phyloP scores from a whole-genome alignment of 2,797 vertebrate species.

The Botia almorhae region DNA sequence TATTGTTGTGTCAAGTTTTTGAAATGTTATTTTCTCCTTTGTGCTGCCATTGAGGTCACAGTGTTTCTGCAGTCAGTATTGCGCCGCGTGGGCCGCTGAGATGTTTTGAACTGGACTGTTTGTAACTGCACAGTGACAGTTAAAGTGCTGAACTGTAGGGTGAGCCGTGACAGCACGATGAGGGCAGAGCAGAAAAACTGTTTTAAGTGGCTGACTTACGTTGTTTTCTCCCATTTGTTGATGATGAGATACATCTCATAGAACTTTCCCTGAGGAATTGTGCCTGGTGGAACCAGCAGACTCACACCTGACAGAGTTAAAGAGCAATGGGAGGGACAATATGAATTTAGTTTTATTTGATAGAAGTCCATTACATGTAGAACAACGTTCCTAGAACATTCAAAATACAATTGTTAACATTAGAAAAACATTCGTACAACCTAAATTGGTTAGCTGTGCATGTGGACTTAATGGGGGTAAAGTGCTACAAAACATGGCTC shows the following conservation, averaged over 20 bases:
- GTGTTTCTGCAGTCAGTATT: constrained; percentile 51
- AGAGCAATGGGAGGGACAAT: constrained; percentile 3
- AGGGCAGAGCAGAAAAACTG: background rate
- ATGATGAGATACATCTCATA: constrained; percentile 99
- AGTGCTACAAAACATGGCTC: too few species aligned
- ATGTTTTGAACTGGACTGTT: constrained; percentile 46
- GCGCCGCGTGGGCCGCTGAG: constrained; percentile 16
- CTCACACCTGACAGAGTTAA: constrained; percentile 84
- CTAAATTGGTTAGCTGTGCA: too few species aligned
- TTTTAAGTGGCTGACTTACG: constrained; percentile 82
- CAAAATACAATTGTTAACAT: too few species aligned
- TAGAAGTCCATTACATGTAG: background rate
- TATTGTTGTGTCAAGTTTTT: constrained; percentile 18
- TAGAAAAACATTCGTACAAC: too few species aligned
- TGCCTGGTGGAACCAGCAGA: constrained; percentile 93
- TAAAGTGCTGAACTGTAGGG: constrained; percentile 24
- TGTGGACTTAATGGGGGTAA: too few species aligned
- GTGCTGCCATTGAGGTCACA: constrained; percentile 43
- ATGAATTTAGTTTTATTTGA: constrained; percentile 23
- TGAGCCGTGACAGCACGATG: constrained; percentile 34
- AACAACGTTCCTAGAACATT: background rate
- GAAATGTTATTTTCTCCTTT: constrained; percentile 30
- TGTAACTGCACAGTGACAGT: constrained; percentile 41
- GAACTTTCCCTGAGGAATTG: constrained; percentile 98
- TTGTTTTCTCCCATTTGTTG: constrained; percentile 93